A percentile compares a stretch with the other conserved stretches of the same genome.
Conservation (phyloP, 1,140 invertebrate species). For the Lordiphosa collinella region DNA sequence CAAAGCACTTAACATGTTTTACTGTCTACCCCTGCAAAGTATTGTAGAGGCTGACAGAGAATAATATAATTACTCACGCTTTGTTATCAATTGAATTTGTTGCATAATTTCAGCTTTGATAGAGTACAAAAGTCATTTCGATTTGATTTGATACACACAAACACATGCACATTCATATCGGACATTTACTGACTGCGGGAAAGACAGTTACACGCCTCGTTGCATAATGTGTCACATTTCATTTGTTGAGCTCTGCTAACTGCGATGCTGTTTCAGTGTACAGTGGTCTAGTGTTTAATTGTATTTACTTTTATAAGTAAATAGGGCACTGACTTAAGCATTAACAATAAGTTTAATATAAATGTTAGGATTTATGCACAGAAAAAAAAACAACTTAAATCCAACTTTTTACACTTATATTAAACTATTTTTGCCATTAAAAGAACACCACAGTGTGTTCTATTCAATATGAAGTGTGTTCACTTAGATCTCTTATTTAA, state of each 20-base stretch:
- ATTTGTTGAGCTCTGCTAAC: constrained; percentile 60
- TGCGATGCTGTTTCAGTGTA: constrained; percentile 32
- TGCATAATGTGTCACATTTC: constrained; percentile 74
- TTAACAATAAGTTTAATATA: too few relatives aligned
- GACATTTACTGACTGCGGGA: constrained; percentile 16
- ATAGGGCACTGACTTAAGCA: not conserved
- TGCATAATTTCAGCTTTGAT: constrained; percentile 64
- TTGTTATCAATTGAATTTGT: constrained; percentile 70
- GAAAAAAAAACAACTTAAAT: too few relatives aligned
- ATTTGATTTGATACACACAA: constrained; percentile 61
- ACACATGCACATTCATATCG: not conserved
- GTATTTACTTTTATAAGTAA: not conserved
- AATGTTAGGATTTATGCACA: too few relatives aligned
- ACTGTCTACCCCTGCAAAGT: constrained; percentile 7
- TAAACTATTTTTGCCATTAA: too few relatives aligned
- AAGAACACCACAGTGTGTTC: too few relatives aligned
- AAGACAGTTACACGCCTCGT: constrained; percentile 65
- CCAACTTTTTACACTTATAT: too few relatives aligned
- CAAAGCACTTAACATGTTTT: constrained; percentile 60
- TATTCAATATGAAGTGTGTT: too few relatives aligned
- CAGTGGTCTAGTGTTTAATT: constrained; percentile 4
- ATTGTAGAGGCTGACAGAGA: not conserved
- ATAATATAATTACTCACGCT: constrained; percentile 14
- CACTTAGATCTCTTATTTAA: too few relatives aligned
- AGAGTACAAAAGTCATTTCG: constrained; percentile 70